phyloP scores from a whole-genome alignment of 2,113 vertebrate genomes.

The Pollachius pollachius region DNA sequence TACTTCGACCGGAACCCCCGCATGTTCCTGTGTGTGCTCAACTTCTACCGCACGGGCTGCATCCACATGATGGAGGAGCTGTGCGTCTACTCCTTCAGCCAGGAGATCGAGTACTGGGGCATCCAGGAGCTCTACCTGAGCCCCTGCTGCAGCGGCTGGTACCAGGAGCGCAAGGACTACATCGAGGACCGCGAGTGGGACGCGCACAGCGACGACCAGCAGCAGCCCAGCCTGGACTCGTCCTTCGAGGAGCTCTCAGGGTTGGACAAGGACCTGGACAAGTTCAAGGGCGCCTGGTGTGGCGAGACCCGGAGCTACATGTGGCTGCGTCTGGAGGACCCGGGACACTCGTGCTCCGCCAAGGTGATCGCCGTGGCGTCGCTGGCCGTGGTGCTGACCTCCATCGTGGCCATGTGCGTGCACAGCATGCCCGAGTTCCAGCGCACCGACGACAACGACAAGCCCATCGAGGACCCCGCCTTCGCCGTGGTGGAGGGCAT shows the following conservation, averaged over 20 bases:
- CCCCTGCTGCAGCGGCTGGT: constrained; percentile 88
- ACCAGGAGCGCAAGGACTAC: constrained; percentile 91
- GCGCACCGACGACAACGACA: constrained; percentile 79
- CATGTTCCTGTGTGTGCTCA: constrained; percentile 90
- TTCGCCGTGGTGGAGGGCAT: constrained; percentile 84
- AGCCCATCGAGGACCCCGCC: constrained; percentile 84
- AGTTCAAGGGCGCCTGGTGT: constrained; percentile 86
- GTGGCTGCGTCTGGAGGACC: constrained; percentile 95
- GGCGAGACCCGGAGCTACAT: constrained; percentile 84
- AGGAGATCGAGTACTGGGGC: constrained; percentile 99
- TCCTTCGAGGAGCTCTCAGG: constrained; percentile 88
- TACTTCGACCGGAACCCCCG: constrained; percentile 95
- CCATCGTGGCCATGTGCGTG: constrained; percentile 94
- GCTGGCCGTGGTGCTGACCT: constrained; percentile 88
- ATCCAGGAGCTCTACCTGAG: constrained; percentile 90
- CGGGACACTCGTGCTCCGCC: constrained; percentile 82
- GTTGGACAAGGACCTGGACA: constrained; percentile 89
- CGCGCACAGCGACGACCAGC: constrained; percentile 78
- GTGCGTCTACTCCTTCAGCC: constrained; percentile 94
- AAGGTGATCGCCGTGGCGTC: constrained; percentile 91
- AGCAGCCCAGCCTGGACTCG: constrained; percentile 81
- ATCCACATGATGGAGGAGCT: constrained; percentile 96
- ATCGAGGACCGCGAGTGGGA: constrained; percentile 86
- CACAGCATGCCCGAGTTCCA: constrained; percentile 98
- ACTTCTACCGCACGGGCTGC: constrained; percentile 94